Conservation (phyloP, 2,797 vertebrate genomes). For the Philypnodon macrostomus region DNA sequence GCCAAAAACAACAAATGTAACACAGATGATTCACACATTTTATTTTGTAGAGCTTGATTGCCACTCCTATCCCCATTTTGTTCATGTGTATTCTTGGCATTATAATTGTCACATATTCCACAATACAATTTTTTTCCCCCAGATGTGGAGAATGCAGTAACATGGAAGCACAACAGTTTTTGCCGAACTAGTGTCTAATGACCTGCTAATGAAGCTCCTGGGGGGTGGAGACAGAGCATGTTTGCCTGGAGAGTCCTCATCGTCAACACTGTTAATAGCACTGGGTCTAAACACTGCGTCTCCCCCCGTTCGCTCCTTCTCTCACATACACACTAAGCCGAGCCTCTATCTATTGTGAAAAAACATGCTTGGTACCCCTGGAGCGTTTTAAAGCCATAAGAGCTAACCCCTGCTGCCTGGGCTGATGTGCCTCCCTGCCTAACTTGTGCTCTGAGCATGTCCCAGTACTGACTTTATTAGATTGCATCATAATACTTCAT, state of each 20-base stretch:
- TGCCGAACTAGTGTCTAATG: constrained; percentile 53
- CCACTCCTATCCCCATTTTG: too few species aligned
- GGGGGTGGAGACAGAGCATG: constrained; percentile 37
- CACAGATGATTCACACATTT: too few species aligned
- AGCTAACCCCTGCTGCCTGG: constrained; percentile 45
- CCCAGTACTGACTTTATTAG: constrained; percentile 44
- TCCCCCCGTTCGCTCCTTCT: neutral
- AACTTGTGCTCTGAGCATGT: constrained; percentile 34
- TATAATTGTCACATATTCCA: too few species aligned
- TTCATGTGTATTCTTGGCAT: too few species aligned
- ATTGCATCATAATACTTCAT: constrained; percentile 19
- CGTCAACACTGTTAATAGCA: constrained; percentile 32
- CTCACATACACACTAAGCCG: constrained; percentile 7
- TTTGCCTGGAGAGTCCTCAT: constrained; percentile 48
- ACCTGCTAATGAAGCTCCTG: constrained; percentile 60
- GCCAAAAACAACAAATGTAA: too few species aligned
- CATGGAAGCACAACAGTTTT: constrained; percentile 49
- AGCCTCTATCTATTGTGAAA: constrained; percentile 47
- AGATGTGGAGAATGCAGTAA: too few species aligned
- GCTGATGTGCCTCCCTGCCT: constrained; percentile 39
- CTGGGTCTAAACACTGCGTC: constrained; percentile 27
- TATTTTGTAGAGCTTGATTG: too few species aligned
- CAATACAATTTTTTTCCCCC: too few species aligned
- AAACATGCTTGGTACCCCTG: constrained; percentile 57
- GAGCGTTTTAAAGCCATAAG: constrained; percentile 59